phyloP scores from a whole-genome alignment of 53 echinoderm and acorn worm species.

The Zoroaster sp. region DNA sequence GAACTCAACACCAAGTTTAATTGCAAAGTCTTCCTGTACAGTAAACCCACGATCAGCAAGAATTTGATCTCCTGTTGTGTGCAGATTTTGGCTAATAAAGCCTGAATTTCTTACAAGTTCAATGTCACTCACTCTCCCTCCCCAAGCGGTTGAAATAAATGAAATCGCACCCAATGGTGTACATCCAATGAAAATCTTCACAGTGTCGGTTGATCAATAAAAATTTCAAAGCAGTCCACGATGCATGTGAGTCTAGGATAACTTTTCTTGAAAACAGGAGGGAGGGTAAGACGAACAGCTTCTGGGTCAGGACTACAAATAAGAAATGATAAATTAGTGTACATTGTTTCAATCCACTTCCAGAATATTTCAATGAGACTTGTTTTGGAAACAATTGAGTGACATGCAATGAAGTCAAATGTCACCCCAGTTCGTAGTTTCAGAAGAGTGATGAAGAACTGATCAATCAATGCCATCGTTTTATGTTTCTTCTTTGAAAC shows the following conservation, averaged over 20 bases:
- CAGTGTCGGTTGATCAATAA: conserved; percentile 23
- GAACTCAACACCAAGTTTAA: too few relatives aligned
- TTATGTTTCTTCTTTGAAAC: background rate
- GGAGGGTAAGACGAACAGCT: conserved; percentile 13
- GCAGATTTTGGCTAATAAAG: background rate
- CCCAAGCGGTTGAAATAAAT: too few relatives aligned
- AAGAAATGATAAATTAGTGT: background rate
- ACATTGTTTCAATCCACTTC: conserved; percentile 7
- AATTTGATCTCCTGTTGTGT: conserved; percentile 26
- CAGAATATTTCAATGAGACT: background rate
- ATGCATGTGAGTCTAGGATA: conserved; percentile 39
- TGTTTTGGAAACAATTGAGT: conserved; percentile 11
- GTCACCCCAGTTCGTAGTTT: conserved; percentile 29
- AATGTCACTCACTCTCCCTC: conserved; percentile 25
- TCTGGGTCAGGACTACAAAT: background rate
- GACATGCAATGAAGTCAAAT: conserved; percentile 7
- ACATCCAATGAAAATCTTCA: conserved; percentile 29
- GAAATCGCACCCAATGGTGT: conserved; percentile 36
- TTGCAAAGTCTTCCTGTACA: background rate
- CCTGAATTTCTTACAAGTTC: conserved; percentile 25
- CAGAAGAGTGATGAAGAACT: conserved; percentile 32
- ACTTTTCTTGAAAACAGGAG: background rate
- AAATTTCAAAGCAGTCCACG: conserved; percentile 54
- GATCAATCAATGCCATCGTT: conserved; percentile 6
- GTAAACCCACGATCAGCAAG: conserved; percentile 12